phyloP scores from a whole-genome alignment of 2,797 vertebrate species.

The Phaenicophaeus curvirostris region DNA sequence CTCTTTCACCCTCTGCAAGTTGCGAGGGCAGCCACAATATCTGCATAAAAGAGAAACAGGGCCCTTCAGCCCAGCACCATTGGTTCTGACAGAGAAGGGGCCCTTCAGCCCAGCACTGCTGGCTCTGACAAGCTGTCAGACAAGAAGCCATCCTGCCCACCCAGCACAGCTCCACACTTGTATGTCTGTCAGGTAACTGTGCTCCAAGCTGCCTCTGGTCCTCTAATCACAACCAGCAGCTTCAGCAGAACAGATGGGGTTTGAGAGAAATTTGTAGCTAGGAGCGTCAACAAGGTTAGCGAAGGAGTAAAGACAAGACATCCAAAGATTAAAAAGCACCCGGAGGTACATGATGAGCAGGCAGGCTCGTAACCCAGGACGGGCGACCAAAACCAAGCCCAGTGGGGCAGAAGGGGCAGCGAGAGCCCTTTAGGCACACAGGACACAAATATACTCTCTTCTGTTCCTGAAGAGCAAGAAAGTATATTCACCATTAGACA shows the following conservation, averaged over 20 bases:
- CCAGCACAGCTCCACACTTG: neutral
- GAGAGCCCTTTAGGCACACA: fast-evolving
- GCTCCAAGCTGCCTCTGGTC: neutral
- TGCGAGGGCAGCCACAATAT: fast-evolving
- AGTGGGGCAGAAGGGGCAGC: neutral
- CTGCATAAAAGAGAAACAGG: fast-evolving
- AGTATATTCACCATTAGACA: neutral
- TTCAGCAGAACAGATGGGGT: neutral
- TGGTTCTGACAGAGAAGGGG: no score
- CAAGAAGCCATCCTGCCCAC: neutral
- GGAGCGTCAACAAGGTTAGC: neutral
- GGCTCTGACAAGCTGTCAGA: neutral
- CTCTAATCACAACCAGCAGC: neutral
- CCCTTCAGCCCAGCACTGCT: no score
- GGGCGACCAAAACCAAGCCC: neutral
- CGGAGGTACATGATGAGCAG: neutral
- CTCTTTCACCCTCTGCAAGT: no score
- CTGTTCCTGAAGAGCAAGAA: neutral
- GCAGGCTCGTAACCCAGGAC: neutral
- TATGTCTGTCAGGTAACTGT: neutral
- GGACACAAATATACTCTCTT: neutral
- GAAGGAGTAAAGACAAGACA: neutral
- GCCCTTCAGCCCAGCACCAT: neutral
- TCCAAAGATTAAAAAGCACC: neutral
- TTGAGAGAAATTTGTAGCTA: neutral